Evolutionary conservation across 1,140 invertebrate genomes (phyloP).

Genomic region (Agrypnia vestita): DNA sequence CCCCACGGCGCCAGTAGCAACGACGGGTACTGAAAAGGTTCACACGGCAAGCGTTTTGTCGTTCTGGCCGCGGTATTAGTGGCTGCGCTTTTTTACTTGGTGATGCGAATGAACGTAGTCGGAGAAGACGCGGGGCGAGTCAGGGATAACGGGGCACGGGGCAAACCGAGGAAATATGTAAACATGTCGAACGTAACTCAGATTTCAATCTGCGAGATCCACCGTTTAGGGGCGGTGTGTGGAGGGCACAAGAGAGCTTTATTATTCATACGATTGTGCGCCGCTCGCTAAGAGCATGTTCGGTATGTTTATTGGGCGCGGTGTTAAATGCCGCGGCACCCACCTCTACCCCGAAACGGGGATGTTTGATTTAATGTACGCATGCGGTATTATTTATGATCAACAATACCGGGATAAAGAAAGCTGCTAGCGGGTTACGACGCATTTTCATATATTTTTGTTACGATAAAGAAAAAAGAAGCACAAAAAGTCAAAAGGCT

Average conservation of each 20-base stretch:
- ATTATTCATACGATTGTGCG: constrained; percentile 61
- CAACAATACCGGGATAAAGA: constrained; percentile 7
- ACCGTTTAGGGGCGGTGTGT: constrained; percentile 40
- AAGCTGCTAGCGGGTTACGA: no score
- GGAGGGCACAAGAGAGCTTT: constrained; percentile 56
- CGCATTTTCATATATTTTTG: no score
- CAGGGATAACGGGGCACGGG: constrained; percentile 20
- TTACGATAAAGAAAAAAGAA: no score
- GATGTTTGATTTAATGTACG: constrained; percentile 34
- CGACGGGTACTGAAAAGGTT: not conserved
- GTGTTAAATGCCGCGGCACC: constrained; percentile 57
- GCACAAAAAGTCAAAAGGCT: no score
- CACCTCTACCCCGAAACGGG: constrained; percentile 38
- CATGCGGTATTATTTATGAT: not conserved
- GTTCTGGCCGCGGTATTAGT: no score
- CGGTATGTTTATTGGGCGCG: constrained; percentile 57
- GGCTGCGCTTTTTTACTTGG: not conserved
- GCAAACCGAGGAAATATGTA: constrained; percentile 60
- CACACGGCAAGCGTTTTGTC: not conserved
- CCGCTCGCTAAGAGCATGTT: constrained; percentile 47
- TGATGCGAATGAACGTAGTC: not conserved
- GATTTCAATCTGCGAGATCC: constrained; percentile 60
- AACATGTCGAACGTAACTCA: constrained; percentile 62
- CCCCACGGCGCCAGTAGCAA: not conserved
- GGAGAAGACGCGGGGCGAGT: constrained; percentile 8